phyloP scores from a whole-genome alignment of 2,888 invertebrate genomes.

The Geotrupes spiniger region DNA sequence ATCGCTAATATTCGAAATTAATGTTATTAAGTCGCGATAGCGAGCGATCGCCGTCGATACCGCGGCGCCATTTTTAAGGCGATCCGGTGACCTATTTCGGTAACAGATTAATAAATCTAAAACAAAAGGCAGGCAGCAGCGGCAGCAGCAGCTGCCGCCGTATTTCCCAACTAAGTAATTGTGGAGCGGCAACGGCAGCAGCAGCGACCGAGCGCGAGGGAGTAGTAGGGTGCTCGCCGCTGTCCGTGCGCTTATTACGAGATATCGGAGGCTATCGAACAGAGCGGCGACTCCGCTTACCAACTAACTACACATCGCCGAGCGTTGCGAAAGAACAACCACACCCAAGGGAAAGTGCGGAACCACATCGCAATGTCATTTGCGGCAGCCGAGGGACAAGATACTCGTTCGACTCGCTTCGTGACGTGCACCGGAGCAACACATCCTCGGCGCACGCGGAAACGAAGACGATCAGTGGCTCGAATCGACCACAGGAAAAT shows the following conservation, averaged over 20 bases:
- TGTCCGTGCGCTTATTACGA: background rate
- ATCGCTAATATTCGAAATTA: background rate
- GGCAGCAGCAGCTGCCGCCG: background rate
- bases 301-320: conserved; percentile 5
- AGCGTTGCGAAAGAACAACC: conserved; percentile 9
- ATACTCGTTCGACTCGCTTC: background rate
- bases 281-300: background rate
- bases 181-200: background rate
- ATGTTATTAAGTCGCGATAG: background rate
- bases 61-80: background rate
- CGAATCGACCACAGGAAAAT: too few species aligned
- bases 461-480: too few species aligned
- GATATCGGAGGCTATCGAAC: conserved; percentile 3
- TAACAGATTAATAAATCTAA: conserved; percentile 5
- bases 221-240: background rate
- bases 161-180: conserved; percentile 3
- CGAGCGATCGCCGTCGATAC: background rate
- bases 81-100: conserved; percentile 2
- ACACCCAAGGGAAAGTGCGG: conserved; percentile 19
- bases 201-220: background rate
- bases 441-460: too few species aligned
- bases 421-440: too few species aligned
- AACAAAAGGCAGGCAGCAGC: conserved; percentile 2
- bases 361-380: conserved; percentile 15
- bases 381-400: conserved; percentile 8